phyloP scores from a whole-genome alignment of 2,888 invertebrate species.

The Drosophila multiciliata region DNA sequence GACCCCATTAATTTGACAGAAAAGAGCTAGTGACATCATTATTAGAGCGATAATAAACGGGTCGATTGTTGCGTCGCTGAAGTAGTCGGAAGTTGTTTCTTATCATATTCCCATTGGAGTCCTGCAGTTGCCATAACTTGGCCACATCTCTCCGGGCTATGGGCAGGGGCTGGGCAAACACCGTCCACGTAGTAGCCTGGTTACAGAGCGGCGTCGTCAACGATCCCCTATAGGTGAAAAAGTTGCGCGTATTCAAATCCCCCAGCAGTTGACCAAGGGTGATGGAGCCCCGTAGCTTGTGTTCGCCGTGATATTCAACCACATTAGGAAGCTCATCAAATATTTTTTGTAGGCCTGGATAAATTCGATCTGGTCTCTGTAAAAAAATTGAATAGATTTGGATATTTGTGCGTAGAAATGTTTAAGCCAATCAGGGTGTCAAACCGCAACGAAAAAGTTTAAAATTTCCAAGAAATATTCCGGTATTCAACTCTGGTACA shows the following conservation, averaged over 20 bases:
- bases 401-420: background rate
- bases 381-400: background rate
- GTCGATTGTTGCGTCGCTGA: slow-evolving; percentile 61
- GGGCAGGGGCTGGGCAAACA: slow-evolving; percentile 86
- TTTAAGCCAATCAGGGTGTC: background rate
- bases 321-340: slow-evolving; percentile 60
- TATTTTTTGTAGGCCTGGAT: slow-evolving; percentile 70
- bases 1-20: background rate
- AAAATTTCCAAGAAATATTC: background rate
- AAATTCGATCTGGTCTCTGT: slow-evolving; percentile 58
- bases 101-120: slow-evolving; percentile 48
- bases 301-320: slow-evolving; percentile 51
- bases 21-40: slow-evolving; percentile 12
- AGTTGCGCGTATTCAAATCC: slow-evolving; percentile 72
- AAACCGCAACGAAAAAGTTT: background rate
- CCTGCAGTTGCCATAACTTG: slow-evolving; percentile 69
- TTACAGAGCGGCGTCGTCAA: slow-evolving; percentile 90
- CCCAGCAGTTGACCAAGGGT: slow-evolving; percentile 76
- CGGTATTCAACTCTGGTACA: background rate
- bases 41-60: slow-evolving; percentile 46
- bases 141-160: slow-evolving; percentile 75
- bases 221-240: slow-evolving; percentile 86
- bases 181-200: slow-evolving; percentile 90
- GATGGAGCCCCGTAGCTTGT: slow-evolving; percentile 48
- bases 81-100: slow-evolving; percentile 67